A percentile compares a stretch with the other conserved stretches of the same genome.
phyloP scores from a whole-genome alignment of 1,140 invertebrate genomes.

The Hypothenemus hampei region DNA sequence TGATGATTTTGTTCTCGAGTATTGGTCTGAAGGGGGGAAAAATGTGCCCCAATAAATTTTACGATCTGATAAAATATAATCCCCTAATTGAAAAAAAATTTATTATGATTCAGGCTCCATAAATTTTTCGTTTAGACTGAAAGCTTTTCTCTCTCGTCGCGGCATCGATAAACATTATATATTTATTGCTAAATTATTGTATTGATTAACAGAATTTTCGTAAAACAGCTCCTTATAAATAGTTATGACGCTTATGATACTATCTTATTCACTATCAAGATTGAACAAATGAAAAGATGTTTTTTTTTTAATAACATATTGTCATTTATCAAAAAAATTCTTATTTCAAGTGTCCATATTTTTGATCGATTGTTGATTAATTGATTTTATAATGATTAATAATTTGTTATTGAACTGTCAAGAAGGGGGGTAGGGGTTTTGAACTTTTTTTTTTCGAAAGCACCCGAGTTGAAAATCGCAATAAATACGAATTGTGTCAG shows the following conservation, averaged over 20 bases:
- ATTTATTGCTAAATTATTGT: too few relatives aligned
- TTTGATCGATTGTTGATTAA: too few relatives aligned
- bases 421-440: too few relatives aligned
- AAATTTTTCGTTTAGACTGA: constrained; percentile 12
- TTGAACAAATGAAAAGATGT: neutral
- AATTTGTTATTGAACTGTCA: too few relatives aligned
- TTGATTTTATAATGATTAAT: too few relatives aligned
- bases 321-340: neutral
- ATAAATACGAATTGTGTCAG: constrained; percentile 8
- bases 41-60: constrained; percentile 22
- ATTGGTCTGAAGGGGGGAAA: neutral
- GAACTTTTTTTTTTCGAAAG: neutral
- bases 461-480: constrained; percentile 1
- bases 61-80: constrained; percentile 27
- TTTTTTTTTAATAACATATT: neutral
- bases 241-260: too few relatives aligned
- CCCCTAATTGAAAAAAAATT: constrained; percentile 28
- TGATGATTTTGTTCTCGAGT: neutral
- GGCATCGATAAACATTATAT: too few relatives aligned
- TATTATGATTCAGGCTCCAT: constrained; percentile 27
- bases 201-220: too few relatives aligned
- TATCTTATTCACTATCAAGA: too few relatives aligned
- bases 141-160: too few relatives aligned
- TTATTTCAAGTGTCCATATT: neutral
- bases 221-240: too few relatives aligned